A percentile compares a stretch with the other conserved stretches of the same genome.
These are phyloP conservation scores for Dasypus novemcinctus DNA, from an alignment of 2,113 vertebrate genomes.

Conservation along the genomic window DNA sequence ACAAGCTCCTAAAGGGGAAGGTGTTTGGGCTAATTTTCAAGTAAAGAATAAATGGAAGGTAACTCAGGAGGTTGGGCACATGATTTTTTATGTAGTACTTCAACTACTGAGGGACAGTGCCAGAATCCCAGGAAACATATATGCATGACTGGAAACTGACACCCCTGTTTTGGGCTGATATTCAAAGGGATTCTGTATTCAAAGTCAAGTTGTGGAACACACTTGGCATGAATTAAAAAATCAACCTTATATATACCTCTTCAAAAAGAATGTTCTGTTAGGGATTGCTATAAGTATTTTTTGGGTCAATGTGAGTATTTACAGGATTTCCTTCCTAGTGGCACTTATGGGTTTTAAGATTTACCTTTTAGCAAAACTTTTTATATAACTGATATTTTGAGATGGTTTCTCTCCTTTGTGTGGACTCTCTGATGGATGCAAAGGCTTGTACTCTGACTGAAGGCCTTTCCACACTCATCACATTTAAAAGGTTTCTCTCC, in stretches of 20 bases:
- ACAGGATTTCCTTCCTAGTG: conserved; percentile 76
- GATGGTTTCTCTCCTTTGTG: conserved; percentile 77
- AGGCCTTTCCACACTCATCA: conserved; percentile 75
- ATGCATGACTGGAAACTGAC: neutral
- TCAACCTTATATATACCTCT: neutral
- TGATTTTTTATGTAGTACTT: neutral
- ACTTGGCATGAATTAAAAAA: neutral
- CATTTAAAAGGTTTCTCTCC: conserved; percentile 81
- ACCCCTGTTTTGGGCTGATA: neutral
- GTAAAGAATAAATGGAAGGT: neutral
- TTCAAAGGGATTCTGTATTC: neutral
- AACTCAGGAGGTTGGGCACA: neutral
- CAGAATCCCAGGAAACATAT: neutral
- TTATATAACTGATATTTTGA: conserved; percentile 76
- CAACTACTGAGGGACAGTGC: neutral
- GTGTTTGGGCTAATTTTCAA: neutral
- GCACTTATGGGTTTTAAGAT: too few species aligned
- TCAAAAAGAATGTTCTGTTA: neutral
- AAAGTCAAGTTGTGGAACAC: neutral
- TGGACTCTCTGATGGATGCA: conserved; percentile 79
- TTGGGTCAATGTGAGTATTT: conserved; percentile 55
- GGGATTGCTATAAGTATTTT: conserved; percentile 22
- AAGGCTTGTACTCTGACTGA: too few species aligned
- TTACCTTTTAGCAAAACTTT: neutral
- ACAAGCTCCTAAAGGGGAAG: neutral